phyloP scores from a whole-genome alignment of 1,140 invertebrate species.

The Procambarus virginalis region DNA sequence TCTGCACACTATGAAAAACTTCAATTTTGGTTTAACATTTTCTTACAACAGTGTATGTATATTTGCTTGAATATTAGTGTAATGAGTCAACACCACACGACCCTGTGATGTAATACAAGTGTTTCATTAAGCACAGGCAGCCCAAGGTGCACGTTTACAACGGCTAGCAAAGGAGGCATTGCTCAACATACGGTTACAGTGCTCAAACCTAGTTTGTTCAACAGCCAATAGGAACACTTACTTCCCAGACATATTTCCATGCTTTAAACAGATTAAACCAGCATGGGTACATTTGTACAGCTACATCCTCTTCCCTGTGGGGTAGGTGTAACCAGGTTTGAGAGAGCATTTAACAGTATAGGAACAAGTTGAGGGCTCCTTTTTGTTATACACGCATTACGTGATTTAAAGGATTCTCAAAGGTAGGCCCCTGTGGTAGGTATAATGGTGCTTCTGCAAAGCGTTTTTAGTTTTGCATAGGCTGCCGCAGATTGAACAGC shows the following conservation, averaged over 20 bases:
- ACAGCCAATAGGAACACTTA: slow-evolving; percentile 9
- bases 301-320: neutral
- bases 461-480: slow-evolving; percentile 73
- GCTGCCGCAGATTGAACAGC: slow-evolving; percentile 72
- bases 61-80: neutral
- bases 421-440: slow-evolving; percentile 73
- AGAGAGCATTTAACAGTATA: slow-evolving; percentile 9
- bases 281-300: slow-evolving; percentile 10
- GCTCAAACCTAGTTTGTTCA: slow-evolving; percentile 5
- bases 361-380: slow-evolving; percentile 13
- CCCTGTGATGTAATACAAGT: neutral
- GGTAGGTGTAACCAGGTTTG: slow-evolving; percentile 5
- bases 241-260: neutral
- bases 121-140: slow-evolving; percentile 5
- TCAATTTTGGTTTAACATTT: neutral
- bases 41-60: neutral
- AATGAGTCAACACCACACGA: neutral
- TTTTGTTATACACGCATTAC: slow-evolving; percentile 19
- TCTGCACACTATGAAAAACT: neutral
- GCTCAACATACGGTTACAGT: neutral
- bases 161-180: slow-evolving; percentile 10
- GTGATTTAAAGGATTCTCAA: slow-evolving; percentile 59
- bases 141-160: neutral
- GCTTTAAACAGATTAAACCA: neutral
- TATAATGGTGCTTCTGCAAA: slow-evolving; percentile 73